Percentiles rank a stretch among this genome's conserved stretches.
Conservation (phyloP, 2,888 invertebrate species). For the Leucozona laternaria region DNA sequence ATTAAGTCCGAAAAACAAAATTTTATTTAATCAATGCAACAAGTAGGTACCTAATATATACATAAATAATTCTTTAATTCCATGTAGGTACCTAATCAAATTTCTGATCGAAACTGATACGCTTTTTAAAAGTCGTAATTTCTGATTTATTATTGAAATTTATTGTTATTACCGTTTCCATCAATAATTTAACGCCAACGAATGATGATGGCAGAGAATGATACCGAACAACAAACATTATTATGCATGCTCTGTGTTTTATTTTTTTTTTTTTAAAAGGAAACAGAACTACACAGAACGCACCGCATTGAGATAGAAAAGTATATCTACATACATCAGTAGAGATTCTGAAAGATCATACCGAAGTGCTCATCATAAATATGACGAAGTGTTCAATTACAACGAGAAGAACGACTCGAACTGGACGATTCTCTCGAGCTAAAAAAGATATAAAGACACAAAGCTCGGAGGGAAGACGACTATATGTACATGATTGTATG, state of each 20-base stretch:
- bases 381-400: conserved; percentile 68
- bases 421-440: neutral
- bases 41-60: neutral
- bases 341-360: conserved; percentile 35
- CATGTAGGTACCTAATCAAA: neutral
- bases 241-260: neutral
- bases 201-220: conserved; percentile 42
- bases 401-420: neutral
- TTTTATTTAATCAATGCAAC: neutral
- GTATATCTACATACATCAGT: neutral
- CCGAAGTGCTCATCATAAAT: conserved; percentile 58
- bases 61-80: neutral
- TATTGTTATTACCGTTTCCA: conserved; percentile 56
- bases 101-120: conserved; percentile 39
- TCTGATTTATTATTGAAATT: conserved; percentile 65
- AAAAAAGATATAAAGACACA: neutral
- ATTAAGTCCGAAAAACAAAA: neutral
- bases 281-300: conserved; percentile 38
- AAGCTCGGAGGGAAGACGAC: neutral
- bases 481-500: no score
- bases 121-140: conserved; percentile 29
- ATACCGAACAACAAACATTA: conserved; percentile 17
- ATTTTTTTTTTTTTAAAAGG: conserved; percentile 3
- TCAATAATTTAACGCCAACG: conserved; percentile 45
- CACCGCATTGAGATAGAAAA: conserved; percentile 37